Conservation (phyloP, 2,113 vertebrate species). For the Mormyrus iriodes region DNA sequence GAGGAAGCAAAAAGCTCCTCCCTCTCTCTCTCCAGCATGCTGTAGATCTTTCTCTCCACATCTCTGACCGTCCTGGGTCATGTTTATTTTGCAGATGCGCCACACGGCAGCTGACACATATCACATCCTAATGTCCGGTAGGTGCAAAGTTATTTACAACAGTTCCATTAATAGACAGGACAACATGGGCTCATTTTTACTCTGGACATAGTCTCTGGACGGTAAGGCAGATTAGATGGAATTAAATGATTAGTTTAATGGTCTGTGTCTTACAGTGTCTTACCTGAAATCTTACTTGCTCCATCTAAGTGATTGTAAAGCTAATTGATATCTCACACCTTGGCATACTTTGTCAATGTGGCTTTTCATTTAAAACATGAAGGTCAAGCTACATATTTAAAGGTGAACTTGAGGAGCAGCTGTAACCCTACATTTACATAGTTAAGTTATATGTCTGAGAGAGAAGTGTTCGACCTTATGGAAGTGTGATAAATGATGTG, state of each 20-base stretch:
- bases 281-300: not conserved
- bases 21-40: not conserved
- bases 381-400: not conserved
- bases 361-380: not conserved
- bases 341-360: not conserved
- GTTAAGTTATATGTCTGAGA: not conserved
- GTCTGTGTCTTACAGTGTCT: conserved; percentile 32
- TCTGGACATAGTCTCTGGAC: conserved; percentile 22
- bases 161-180: conserved; percentile 2
- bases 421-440: not conserved
- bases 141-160: conserved; percentile 3
- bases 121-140: conserved; percentile 4
- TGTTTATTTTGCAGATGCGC: not conserved
- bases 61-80: not conserved
- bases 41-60: not conserved
- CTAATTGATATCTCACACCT: not conserved
- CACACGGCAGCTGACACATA: conserved; percentile 17
- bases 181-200: conserved; percentile 14
- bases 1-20: not conserved
- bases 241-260: conserved; percentile 60
- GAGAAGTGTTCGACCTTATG: not conserved
- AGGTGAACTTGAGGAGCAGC: not conserved
- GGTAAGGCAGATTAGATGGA: conserved; percentile 51
- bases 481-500: not conserved
- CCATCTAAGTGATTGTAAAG: not conserved